Evolutionary conservation across 2,113 vertebrate genomes (phyloP).

Genomic region (Phyllostomus hastatus): DNA sequence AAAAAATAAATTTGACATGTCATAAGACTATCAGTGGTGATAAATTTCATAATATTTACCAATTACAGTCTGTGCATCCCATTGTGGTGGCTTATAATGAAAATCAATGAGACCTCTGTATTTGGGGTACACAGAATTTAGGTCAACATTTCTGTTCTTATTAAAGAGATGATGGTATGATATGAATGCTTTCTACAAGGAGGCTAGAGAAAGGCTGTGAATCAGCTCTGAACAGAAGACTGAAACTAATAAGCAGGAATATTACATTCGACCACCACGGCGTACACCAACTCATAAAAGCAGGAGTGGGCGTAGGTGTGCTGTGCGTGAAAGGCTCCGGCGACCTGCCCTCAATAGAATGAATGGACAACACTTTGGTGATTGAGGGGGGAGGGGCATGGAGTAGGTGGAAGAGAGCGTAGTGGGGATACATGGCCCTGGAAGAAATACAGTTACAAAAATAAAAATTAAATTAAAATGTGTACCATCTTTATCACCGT

Average conservation of each 20-base stretch:
- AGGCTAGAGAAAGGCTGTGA: not conserved
- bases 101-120: not conserved
- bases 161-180: not conserved
- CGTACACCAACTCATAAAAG: not conserved
- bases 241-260: not conserved
- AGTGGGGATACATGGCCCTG: too few species aligned
- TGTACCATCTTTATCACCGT: not conserved
- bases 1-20: not conserved
- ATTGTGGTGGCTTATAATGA: not conserved
- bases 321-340: not conserved
- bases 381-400: too few species aligned
- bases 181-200: not conserved
- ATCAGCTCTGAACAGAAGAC: not conserved
- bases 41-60: not conserved
- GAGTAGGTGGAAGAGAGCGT: too few species aligned
- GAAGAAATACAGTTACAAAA: too few species aligned
- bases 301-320: not conserved
- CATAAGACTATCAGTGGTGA: not conserved
- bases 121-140: not conserved
- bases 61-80: not conserved
- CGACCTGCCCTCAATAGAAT: not conserved
- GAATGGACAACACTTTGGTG: too few species aligned
- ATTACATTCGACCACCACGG: not conserved
- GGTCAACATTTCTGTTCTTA: not conserved
- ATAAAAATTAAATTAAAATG: not conserved